Conservation (phyloP, 2,113 vertebrate species). For the Hydrolagus affinis region DNA sequence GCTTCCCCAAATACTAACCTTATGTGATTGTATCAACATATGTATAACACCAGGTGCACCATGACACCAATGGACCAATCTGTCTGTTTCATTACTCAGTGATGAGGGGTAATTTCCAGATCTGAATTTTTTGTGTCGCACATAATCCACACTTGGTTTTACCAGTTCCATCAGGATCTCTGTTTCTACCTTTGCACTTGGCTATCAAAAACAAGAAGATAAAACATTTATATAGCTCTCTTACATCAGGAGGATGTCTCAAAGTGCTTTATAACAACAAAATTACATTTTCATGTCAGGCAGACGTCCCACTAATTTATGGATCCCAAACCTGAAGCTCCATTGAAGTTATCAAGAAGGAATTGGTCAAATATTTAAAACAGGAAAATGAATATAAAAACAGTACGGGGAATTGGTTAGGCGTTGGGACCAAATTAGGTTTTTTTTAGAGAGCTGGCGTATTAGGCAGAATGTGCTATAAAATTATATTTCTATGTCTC, state of each 20-base stretch:
- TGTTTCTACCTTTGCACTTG: conserved; percentile 65
- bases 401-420: no score
- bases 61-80: conserved; percentile 94
- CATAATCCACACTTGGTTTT: conserved; percentile 89
- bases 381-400: no score
- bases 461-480: no score
- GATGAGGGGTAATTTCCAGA: conserved; percentile 94
- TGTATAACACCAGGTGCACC: conserved; percentile 84
- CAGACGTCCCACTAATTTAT: no score
- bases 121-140: conserved; percentile 88
- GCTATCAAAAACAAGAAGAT: conserved; percentile 53
- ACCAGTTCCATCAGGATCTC: conserved; percentile 73
- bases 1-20: conserved; percentile 54
- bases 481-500: no score
- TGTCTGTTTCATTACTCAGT: conserved; percentile 87
- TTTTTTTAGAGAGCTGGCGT: no score
- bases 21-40: conserved; percentile 77
- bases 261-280: background rate
- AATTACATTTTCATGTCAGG: no score
- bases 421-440: no score
- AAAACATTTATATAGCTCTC: background rate
- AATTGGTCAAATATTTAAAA: no score
- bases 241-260: background rate
- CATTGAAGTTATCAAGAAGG: no score
- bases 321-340: no score